Percentiles rank a stretch among this genome's conserved stretches.
phyloP scores from a whole-genome alignment of 2,113 vertebrate species.

The Phylloscopus trochilus region DNA sequence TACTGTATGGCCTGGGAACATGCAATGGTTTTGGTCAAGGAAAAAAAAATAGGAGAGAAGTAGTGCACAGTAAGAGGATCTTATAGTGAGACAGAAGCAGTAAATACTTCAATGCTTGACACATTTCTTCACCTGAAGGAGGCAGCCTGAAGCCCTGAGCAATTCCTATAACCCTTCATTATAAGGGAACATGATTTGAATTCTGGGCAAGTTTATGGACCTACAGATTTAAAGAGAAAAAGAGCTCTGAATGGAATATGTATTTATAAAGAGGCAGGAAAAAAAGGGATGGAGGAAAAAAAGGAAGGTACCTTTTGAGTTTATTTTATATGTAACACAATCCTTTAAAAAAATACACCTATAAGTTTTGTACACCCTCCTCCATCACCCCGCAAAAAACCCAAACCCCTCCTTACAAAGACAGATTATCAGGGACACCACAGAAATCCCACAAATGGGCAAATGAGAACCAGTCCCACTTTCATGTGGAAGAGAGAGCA shows the following conservation, averaged over 20 bases:
- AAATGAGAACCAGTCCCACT: not conserved
- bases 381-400: fast-evolving
- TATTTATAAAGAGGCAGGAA: not conserved
- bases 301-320: not conserved
- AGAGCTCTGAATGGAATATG: not conserved
- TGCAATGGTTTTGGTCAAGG: not conserved
- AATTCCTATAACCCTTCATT: not conserved
- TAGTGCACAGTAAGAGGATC: not conserved
- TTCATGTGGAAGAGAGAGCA: not conserved
- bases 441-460: not conserved
- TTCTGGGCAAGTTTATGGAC: not conserved
- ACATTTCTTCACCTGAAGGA: not conserved
- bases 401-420: not conserved
- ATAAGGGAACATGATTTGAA: not conserved
- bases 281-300: not conserved
- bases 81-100: not conserved
- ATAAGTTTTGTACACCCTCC: not conserved
- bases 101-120: not conserved
- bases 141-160: not conserved
- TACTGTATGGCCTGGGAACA: not conserved
- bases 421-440: not conserved
- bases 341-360: not conserved
- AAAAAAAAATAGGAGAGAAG: not conserved
- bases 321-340: not conserved
- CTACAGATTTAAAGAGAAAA: not conserved